Base-by-base conservation (phyloP, 2,113 vertebrate species). In the Sminthopsis crassicaudata region DNA sequence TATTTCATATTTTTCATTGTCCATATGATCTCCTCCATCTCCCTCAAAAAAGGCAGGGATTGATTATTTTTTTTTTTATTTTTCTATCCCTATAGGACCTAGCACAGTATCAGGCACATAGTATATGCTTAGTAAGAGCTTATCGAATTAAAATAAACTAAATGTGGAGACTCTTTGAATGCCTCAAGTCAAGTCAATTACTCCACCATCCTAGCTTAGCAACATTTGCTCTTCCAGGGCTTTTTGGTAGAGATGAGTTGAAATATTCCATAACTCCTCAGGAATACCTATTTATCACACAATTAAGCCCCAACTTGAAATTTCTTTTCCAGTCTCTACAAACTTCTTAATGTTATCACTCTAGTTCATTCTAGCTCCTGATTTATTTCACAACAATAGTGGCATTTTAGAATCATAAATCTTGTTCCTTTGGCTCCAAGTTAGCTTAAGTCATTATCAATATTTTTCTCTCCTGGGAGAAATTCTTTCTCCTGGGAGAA, bases 361-460 rank as follows among this genome's bases (percentile, higher is more conserved):
- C 12, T 25, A 60, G 90, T 46, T 19, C n/a, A 90, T 0, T 57
- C 52, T 12, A 89, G 3, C 24, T 0, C 26, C 91, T 89, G 30
- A 53, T 84, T 93, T 94, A 91, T 92, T 97, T 93, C 48, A 94
- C 90, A 89, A 0, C 92, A 27, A 93, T 91, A 91, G 1, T 60
- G 53, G 36, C 53, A 93, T 23, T 89, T 92, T 57, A 91, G 16
- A 94, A 54, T 88, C 89, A 92, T 0, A 51, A 10, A 54, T 91
- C 46, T 84, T n/a, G 22, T 51, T 94, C 0, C 46, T 24, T 92
- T 95, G 92, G 95, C 24, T 91, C 92, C 91, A 57, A 8, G 16
- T 46, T 91, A 46, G 42, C n/a, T 89, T 92, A 55, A 67, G 67
- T 90, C 46, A 91, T 36, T 60, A 26, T 94, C 57, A 22, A 54